Percentiles rank a stretch among this genome's conserved stretches.
These are phyloP conservation scores for Tetropium fuscum DNA, from an alignment of 2,888 invertebrate species.

Conservation along the genomic window DNA sequence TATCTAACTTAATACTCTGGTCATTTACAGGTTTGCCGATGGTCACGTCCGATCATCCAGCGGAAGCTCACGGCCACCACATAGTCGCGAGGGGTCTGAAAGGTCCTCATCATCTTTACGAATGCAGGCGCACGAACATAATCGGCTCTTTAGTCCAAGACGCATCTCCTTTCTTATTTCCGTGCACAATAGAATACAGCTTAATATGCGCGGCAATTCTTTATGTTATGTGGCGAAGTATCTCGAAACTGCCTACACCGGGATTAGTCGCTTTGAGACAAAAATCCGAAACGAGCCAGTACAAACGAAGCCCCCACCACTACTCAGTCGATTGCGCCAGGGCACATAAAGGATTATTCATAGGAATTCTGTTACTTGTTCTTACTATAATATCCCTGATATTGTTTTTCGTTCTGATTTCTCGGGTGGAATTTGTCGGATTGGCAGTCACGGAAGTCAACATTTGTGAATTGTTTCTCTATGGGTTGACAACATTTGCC, in stretches of 20 bases:
- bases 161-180: constrained; percentile 81
- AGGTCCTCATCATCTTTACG: constrained; percentile 89
- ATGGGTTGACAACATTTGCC: constrained; percentile 87
- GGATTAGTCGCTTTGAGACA: constrained; percentile 47
- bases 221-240: constrained; percentile 97
- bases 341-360: constrained; percentile 93
- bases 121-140: constrained; percentile 89
- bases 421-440: constrained; percentile 39
- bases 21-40: constrained; percentile 54
- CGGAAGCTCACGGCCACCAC: constrained; percentile 68
- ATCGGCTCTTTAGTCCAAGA: constrained; percentile 78
- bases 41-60: constrained; percentile 58
- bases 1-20: too few relatives aligned
- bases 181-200: constrained; percentile 96
- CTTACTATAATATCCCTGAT: constrained; percentile 85
- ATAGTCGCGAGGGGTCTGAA: constrained; percentile 83
- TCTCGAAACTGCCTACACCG: constrained; percentile 72
- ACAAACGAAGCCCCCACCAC: constrained; percentile 85
- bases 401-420: constrained; percentile 55
- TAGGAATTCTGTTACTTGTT: constrained; percentile 71
- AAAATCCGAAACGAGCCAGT: constrained; percentile 65
- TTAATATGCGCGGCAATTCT: constrained; percentile 95
- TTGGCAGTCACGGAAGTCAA: constrained; percentile 66
- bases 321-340: constrained; percentile 95
- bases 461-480: constrained; percentile 87